Conservation (phyloP, 2,797 vertebrate species). For the Falco naumanni region DNA sequence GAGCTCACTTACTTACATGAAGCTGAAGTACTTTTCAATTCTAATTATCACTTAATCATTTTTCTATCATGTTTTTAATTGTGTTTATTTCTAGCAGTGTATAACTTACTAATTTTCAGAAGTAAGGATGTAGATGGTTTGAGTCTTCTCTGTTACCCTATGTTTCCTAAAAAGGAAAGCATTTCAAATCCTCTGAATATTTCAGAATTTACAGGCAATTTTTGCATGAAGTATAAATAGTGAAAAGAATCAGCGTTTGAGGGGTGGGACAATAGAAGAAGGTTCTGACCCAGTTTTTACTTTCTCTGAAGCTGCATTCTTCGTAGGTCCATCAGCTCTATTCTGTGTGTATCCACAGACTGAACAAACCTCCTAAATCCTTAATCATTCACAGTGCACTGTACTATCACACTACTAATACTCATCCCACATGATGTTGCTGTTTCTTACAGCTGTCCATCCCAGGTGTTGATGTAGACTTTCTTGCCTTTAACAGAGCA, state of each 20-base stretch:
- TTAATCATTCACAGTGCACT: not conserved
- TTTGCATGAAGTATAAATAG: not conserved
- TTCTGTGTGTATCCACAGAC: not conserved
- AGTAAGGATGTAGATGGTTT: not conserved
- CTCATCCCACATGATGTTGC: not conserved
- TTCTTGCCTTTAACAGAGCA: conserved; percentile 6
- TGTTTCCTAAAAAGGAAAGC: not conserved
- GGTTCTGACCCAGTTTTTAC: not conserved
- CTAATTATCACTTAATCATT: not conserved
- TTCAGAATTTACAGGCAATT: not conserved
- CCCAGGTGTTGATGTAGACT: not conserved
- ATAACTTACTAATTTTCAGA: not conserved
- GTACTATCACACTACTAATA: not conserved
- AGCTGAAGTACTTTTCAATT: not conserved
- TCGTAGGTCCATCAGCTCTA: not conserved
- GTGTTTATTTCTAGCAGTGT: not conserved
- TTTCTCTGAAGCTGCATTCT: not conserved
- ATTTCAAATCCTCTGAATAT: not conserved
- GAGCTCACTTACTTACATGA: not conserved
- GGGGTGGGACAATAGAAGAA: not conserved
- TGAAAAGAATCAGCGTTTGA: not conserved
- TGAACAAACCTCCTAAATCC: not conserved
- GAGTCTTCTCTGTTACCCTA: not conserved
- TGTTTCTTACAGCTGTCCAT: not conserved
- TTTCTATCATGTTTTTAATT: not conserved